phyloP scores from a whole-genome alignment of 2,113 vertebrate species.

The Notarius quadriscutis region DNA sequence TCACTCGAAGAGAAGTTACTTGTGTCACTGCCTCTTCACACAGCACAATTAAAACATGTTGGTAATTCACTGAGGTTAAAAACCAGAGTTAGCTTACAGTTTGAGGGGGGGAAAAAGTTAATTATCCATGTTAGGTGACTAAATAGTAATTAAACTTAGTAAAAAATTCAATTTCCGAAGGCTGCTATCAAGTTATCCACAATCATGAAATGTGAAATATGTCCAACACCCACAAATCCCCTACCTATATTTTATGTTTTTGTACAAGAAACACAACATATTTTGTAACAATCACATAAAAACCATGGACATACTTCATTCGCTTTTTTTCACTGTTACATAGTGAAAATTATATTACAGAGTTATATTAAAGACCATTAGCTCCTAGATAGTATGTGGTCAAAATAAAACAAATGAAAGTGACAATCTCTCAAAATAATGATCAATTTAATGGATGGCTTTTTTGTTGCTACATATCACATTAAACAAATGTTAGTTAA shows the following conservation, averaged over 20 bases:
- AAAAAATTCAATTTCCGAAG: neutral
- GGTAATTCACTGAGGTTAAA: neutral
- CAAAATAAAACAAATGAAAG: neutral
- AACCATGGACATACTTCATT: neutral
- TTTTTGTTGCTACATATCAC: neutral
- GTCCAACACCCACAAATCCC: neutral
- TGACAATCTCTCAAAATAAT: neutral
- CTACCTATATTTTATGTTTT: neutral
- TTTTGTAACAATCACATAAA: conserved; percentile 16
- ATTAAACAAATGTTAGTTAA: neutral
- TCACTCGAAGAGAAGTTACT: neutral
- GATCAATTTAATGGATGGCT: neutral
- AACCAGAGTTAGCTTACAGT: neutral
- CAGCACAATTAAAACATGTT: neutral
- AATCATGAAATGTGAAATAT: neutral
- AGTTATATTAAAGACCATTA: neutral
- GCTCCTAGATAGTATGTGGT: neutral
- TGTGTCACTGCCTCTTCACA: neutral
- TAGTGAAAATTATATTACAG: neutral
- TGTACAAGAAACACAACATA: neutral
- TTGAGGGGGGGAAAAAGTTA: neutral
- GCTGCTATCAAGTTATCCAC: neutral
- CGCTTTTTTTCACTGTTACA: neutral
- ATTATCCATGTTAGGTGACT: neutral
- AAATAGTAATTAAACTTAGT: neutral